Conservation (phyloP, 1,140 invertebrate genomes). For the Myzus persicae region DNA sequence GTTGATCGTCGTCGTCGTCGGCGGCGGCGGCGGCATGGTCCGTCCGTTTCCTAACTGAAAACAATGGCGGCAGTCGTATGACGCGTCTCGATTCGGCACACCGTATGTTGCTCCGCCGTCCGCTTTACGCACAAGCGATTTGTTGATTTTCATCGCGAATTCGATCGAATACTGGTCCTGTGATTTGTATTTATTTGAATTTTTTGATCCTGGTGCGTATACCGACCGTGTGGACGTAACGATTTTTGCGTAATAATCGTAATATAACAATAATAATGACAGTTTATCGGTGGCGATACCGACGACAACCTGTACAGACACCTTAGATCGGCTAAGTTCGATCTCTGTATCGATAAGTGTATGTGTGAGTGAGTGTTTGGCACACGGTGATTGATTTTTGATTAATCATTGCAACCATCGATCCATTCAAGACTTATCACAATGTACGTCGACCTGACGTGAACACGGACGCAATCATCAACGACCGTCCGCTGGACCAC, state of each 20-base stretch:
- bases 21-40: slow-evolving; percentile 55
- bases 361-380: neutral
- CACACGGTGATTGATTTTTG: neutral
- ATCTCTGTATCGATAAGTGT: neutral
- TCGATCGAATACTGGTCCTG: neutral
- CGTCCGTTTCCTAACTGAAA: slow-evolving; percentile 58
- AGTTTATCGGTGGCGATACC: slow-evolving; percentile 36
- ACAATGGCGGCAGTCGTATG: slow-evolving; percentile 58
- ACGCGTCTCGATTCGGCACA: slow-evolving; percentile 30
- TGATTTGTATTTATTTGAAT: neutral
- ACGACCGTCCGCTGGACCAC: neutral
- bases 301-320: neutral
- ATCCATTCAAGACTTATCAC: neutral
- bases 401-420: neutral
- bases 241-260: neutral
- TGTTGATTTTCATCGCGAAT: neutral
- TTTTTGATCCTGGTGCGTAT: neutral
- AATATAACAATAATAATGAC: slow-evolving; percentile 1
- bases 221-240: neutral
- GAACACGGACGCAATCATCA: neutral
- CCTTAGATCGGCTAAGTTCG: neutral
- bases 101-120: neutral
- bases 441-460: slow-evolving; percentile 33
- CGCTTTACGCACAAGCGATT: neutral
- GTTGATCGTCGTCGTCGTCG: slow-evolving; percentile 24